Evolutionary conservation across 2,888 invertebrate genomes (phyloP), one percentile per base, ranked within the genome.

Genomic region (Cantharis lateralis): DNA sequence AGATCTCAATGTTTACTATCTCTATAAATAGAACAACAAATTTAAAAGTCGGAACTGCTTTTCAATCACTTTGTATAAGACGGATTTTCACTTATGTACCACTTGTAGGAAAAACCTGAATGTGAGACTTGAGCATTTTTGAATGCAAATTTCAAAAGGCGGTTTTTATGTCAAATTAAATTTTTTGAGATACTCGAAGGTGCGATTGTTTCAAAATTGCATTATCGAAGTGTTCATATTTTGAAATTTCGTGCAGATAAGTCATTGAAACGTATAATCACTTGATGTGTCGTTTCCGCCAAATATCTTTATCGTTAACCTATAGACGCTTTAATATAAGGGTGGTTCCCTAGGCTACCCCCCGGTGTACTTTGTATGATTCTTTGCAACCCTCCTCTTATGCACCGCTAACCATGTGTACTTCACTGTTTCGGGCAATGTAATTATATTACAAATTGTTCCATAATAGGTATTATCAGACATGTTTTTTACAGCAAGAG

Each of bases 331-430:
- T 73, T 64, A 48, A 74, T 48, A 63, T 74, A 69, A 48, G 74
- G 74, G 74, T 74, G 70, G 63, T 15, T 70, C 74, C 74, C 74
- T 74, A 74, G 48, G 64, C 28, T 74, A 70, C 74, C 74, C 74
- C 70, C 63, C 15, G 70, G 74, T 63, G 74, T 70, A 70, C 74
- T 64, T 48, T 24, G 48, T 62, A 70, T 63, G 74, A 74, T 74
- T 74, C 70, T 70, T 63, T 32, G 64, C 74, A 62, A 74, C 70
- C 70, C 74, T 74, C 69, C 62, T 62, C 69, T 69, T 68, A 73
- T 69, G 68, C 73, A 73, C 68, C 18, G 10, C 73, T 73, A 73
- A 73, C 73, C 62, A 62, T 73, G 73, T 62, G 73, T 73, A 73
- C 73, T 73, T 73, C 62, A 68, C 61, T 69, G 73, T 73, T 73